Conservation (phyloP, 2,888 invertebrate genomes). For the Cheilosia impressa region DNA sequence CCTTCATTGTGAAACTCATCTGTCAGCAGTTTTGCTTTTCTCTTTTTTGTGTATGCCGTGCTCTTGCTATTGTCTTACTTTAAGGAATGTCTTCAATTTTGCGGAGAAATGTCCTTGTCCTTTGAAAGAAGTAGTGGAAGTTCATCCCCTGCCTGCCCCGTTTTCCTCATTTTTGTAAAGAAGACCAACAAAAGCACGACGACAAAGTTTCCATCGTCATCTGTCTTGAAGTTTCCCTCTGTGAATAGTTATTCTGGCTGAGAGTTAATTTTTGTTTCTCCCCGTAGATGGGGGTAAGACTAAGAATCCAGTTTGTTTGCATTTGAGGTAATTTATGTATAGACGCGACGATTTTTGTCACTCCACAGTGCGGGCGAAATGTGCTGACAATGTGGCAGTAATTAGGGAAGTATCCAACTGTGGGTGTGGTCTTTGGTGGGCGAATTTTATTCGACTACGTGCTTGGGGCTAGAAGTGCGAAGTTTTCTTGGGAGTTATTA, state of each 20-base stretch:
- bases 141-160: not conserved
- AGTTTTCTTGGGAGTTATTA: too few species aligned
- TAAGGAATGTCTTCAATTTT: conserved; percentile 5
- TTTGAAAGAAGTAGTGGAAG: not conserved
- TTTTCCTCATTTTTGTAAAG: not conserved
- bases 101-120: conserved; percentile 15
- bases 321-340: too few species aligned
- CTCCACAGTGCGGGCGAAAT: too few species aligned
- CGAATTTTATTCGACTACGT: too few species aligned
- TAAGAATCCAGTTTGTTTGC: too few species aligned
- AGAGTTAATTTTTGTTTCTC: not conserved
- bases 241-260: not conserved
- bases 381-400: too few species aligned
- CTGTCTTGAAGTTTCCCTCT: conserved; percentile 10
- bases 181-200: not conserved
- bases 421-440: too few species aligned
- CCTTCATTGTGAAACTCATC: conserved; percentile 24
- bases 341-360: too few species aligned
- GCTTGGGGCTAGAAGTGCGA: too few species aligned
- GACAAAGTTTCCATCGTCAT: conserved; percentile 17
- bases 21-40: not conserved
- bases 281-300: too few species aligned
- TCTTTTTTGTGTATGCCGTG: not conserved
- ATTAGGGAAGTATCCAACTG: too few species aligned
- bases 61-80: conserved; percentile 1